A percentile compares a stretch with the other conserved stretches of the same genome.
These are phyloP conservation scores for Podabrus alpinus DNA, from an alignment of 2,888 invertebrate genomes.

Conservation along the genomic window DNA sequence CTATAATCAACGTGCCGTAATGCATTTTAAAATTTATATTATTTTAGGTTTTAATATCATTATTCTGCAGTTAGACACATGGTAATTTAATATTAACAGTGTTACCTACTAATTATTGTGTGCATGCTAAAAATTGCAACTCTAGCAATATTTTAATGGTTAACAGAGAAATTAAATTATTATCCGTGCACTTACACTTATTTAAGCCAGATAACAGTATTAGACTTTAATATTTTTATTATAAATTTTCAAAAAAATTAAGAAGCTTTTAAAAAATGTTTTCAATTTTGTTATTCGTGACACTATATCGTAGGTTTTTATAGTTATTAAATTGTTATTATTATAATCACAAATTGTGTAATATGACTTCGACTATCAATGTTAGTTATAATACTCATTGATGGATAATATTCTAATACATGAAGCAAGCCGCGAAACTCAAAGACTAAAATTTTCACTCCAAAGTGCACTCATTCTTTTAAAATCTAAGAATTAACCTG, in stretches of 20 bases:
- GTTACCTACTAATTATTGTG: neutral
- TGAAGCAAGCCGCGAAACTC: neutral
- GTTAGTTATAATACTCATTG: neutral
- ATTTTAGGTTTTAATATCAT: neutral
- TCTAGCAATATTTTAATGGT: neutral
- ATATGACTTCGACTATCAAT: neutral
- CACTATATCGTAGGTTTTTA: neutral
- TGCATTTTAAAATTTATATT: neutral
- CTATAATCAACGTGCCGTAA: neutral
- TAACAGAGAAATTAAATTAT: neutral
- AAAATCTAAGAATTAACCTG: neutral
- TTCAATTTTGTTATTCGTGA: neutral
- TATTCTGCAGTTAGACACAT: neutral
- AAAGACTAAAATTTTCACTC: neutral
- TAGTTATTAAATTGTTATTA: neutral
- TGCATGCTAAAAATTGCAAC: neutral
- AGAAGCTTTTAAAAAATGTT: neutral
- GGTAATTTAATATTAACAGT: neutral
- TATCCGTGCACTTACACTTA: neutral
- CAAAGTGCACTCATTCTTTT: no score
- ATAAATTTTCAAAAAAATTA: neutral
- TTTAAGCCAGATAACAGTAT: neutral
- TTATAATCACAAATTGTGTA: neutral
- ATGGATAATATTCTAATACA: neutral
- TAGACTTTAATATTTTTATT: neutral